Percentiles rank a stretch among this genome's conserved stretches.
phyloP scores from a whole-genome alignment of 2,113 vertebrate genomes.

The Pedetes capensis region DNA sequence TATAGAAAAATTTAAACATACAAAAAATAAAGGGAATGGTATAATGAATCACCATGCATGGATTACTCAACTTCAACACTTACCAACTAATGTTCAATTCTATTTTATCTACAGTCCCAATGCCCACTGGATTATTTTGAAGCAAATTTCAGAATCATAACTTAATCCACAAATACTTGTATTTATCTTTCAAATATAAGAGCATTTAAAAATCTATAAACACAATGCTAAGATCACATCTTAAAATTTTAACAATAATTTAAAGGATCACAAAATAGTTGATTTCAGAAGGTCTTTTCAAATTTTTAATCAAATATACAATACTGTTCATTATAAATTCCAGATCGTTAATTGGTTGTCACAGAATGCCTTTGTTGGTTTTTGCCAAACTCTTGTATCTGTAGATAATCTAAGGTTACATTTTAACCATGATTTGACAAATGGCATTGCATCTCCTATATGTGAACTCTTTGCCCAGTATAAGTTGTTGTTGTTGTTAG shows the following conservation, averaged over 20 bases:
- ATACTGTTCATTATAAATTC: not conserved
- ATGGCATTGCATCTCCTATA: not conserved
- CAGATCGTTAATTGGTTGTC: not conserved
- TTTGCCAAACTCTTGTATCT: not conserved
- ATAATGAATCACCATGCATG: not conserved
- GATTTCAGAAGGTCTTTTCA: not conserved
- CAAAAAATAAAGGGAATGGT: not conserved
- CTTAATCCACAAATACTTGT: constrained; percentile 22
- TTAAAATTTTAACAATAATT: constrained; percentile 38
- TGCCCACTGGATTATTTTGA: not conserved
- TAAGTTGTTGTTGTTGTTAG: too few relatives aligned
- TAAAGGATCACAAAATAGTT: not conserved
- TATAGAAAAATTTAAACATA: constrained; percentile 5
- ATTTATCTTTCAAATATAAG: constrained; percentile 32
- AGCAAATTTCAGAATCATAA: constrained; percentile 1
- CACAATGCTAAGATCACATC: not conserved
- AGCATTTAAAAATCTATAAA: not conserved
- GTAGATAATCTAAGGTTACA: not conserved
- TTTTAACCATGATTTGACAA: not conserved
- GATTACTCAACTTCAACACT: not conserved
- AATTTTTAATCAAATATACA: not conserved
- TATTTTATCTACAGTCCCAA: not conserved
- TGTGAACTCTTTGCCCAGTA: not conserved
- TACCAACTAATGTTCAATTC: not conserved
- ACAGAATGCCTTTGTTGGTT: not conserved